Conservation (phyloP, 2,797 vertebrate species). For the Coregonus sp. region DNA sequence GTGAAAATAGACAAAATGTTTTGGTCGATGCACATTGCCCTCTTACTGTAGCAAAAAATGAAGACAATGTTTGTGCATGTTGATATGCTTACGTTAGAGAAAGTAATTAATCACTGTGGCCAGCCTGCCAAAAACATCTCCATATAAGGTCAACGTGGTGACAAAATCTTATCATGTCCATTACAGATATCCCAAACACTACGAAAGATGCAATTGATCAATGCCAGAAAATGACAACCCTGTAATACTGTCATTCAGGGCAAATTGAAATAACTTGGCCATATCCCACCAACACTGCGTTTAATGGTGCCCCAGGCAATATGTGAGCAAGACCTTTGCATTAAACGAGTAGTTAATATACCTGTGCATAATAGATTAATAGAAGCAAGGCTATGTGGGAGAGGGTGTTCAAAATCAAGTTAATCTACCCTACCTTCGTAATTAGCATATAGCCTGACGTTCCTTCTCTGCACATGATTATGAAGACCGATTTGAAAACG, state of each 20-base stretch:
- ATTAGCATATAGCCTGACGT: conserved; percentile 10
- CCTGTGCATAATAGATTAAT: background rate
- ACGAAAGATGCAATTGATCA: conserved; percentile 39
- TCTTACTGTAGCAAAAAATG: conserved; percentile 38
- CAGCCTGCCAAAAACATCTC: conserved; percentile 39
- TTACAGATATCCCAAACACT: conserved; percentile 33
- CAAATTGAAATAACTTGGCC: background rate
- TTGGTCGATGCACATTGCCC: conserved; percentile 32
- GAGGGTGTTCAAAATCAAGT: background rate
- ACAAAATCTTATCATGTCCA: conserved; percentile 22
- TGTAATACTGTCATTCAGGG: conserved; percentile 13
- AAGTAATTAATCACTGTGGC: conserved; percentile 47
- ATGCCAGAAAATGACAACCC: conserved; percentile 22
- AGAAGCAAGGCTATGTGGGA: background rate
- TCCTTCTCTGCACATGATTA: background rate
- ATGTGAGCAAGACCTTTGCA: conserved; percentile 4
- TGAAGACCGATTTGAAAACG: background rate
- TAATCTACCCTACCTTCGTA: background rate
- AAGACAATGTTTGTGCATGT: conserved; percentile 41
- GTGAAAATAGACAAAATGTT: background rate
- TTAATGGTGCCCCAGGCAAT: conserved; percentile 5
- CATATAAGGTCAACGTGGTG: conserved; percentile 17
- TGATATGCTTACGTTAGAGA: conserved; percentile 39
- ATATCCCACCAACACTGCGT: conserved; percentile 13
- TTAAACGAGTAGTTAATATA: conserved; percentile 2